Conservation (phyloP, 1,140 invertebrate species). For the Chironomus striatipennis region DNA sequence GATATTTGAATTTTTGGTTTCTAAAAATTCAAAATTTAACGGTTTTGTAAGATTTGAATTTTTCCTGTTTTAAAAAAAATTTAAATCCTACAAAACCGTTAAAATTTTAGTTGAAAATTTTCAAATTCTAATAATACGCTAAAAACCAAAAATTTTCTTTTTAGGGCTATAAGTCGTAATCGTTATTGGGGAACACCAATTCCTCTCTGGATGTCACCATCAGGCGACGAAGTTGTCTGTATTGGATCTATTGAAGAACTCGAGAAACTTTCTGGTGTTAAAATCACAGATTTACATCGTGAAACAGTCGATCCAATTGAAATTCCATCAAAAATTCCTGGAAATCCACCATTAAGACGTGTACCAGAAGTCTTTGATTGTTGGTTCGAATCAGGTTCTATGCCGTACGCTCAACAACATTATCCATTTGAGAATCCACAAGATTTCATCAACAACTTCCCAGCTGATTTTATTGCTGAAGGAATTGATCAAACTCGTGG, state of each 20-base stretch:
- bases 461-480: conserved; percentile 99
- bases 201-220: conserved; percentile 92
- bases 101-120: conserved; percentile 28
- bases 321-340: conserved; percentile 81
- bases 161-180: conserved; percentile 64
- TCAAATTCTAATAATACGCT: neutral
- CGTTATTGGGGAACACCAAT: conserved; percentile 99
- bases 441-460: conserved; percentile 90
- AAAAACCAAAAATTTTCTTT: conserved; percentile 14
- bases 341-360: conserved; percentile 71
- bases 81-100: no score
- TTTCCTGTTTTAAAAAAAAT: no score
- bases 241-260: conserved; percentile 91
- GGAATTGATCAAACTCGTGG: conserved; percentile 98
- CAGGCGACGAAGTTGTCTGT: conserved; percentile 89
- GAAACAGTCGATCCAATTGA: conserved; percentile 90
- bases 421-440: conserved; percentile 91
- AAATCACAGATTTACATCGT: conserved; percentile 86
- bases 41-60: no score
- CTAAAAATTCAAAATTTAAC: no score
- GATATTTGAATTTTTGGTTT: no score
- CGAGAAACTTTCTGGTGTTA: conserved; percentile 67
- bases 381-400: conserved; percentile 99
- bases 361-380: conserved; percentile 98
- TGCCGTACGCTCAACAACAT: conserved; percentile 97